Evolutionary conservation across 2,888 invertebrate species (phyloP).

Genomic region (Plusia festucae): DNA sequence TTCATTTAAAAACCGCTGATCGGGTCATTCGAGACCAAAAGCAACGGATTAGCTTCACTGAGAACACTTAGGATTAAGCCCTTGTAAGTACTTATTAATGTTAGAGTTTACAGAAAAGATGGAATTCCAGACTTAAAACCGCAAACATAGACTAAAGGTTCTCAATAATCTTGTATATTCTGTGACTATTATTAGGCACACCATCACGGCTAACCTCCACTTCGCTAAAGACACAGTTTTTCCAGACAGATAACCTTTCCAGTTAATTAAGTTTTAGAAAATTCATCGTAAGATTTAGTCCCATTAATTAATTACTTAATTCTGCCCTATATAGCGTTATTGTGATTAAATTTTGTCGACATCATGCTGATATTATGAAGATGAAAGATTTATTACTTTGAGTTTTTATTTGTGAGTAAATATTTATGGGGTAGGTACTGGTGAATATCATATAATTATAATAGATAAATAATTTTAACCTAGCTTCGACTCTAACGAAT

Average conservation of each 20-base stretch:
- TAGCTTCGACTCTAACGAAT: no score
- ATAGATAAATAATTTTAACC: neutral
- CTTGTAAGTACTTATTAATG: slow-evolving; percentile 51
- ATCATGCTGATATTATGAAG: slow-evolving; percentile 18
- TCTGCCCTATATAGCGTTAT: slow-evolving; percentile 31
- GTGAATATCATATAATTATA: neutral
- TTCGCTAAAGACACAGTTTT: slow-evolving; percentile 29
- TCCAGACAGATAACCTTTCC: slow-evolving; percentile 50
- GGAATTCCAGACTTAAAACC: slow-evolving; percentile 33
- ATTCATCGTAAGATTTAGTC: slow-evolving; percentile 40
- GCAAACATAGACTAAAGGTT: slow-evolving; percentile 24
- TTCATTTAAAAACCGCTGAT: slow-evolving; percentile 57
- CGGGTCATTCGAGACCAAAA: slow-evolving; percentile 41
- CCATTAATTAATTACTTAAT: slow-evolving; percentile 43
- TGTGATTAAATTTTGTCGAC: slow-evolving; percentile 22
- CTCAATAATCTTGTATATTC: slow-evolving; percentile 13
- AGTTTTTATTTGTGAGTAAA: neutral
- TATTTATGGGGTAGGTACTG: neutral
- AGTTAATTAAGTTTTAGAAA: slow-evolving; percentile 50
- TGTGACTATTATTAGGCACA: slow-evolving; percentile 18
- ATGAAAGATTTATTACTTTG: slow-evolving; percentile 4
- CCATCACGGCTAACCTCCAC: neutral
- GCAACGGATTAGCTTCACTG: slow-evolving; percentile 43
- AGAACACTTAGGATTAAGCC: slow-evolving; percentile 47
- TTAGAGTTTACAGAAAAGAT: slow-evolving; percentile 27